Conservation (phyloP, 2,797 vertebrate species). For the Australoheros facetus region DNA sequence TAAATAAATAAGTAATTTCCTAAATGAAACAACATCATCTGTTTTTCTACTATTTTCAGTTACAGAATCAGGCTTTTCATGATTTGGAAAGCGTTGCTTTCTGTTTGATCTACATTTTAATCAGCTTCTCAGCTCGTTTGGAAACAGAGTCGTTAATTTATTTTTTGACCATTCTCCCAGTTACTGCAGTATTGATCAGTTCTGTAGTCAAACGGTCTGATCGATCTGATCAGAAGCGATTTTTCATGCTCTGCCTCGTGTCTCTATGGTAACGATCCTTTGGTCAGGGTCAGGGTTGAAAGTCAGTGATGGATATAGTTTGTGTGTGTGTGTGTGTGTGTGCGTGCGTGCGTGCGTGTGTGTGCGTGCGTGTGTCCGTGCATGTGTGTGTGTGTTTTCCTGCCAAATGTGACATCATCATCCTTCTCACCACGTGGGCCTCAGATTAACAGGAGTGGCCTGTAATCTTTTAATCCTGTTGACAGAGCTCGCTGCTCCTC, state of each 20-base stretch:
- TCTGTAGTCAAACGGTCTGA: not conserved
- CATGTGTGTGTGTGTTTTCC: not conserved
- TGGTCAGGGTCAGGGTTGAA: not conserved
- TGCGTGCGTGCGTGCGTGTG: not conserved
- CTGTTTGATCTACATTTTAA: too few relatives aligned
- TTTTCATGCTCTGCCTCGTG: not conserved
- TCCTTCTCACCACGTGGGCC: conserved; percentile 56
- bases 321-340: not conserved
- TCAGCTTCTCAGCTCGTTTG: not conserved
- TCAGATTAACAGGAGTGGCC: conserved; percentile 66
- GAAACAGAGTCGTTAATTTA: not conserved
- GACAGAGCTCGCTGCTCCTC: conserved; percentile 33
- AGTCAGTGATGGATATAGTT: not conserved
- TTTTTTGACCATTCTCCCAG: not conserved
- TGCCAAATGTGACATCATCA: conserved; percentile 58
- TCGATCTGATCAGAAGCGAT: not conserved
- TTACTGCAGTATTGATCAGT: not conserved
- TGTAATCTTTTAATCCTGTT: conserved; percentile 73
- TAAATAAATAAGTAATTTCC: too few relatives aligned
- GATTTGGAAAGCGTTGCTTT: too few relatives aligned
- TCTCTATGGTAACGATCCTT: conserved; percentile 13
- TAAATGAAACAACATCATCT: too few relatives aligned
- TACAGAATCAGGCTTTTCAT: too few relatives aligned
- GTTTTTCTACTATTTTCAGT: too few relatives aligned
- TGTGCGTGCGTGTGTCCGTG: not conserved